Percentiles rank a stretch among this genome's conserved stretches.
phyloP scores from a whole-genome alignment of 2,888 invertebrate species.

The Julus scanicus region DNA sequence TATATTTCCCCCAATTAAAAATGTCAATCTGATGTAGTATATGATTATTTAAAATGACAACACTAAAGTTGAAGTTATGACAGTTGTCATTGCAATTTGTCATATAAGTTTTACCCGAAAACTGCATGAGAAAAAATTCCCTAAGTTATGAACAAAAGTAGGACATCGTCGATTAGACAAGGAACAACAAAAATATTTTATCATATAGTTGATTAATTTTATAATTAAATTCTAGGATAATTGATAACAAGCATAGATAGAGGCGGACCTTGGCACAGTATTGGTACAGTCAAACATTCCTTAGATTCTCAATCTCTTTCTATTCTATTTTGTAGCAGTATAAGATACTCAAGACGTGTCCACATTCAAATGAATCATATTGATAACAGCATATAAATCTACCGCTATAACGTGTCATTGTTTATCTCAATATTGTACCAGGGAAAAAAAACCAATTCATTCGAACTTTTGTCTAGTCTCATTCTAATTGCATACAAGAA shows the following conservation, averaged over 20 bases:
- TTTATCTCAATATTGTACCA: neutral
- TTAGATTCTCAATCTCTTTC: neutral
- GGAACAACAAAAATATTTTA: neutral
- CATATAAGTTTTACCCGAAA: neutral
- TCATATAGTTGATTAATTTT: neutral
- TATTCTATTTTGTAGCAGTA: neutral
- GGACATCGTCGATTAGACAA: neutral
- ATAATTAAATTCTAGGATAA: neutral
- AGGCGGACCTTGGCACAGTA: constrained; percentile 15
- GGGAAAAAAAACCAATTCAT: neutral
- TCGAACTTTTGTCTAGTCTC: neutral
- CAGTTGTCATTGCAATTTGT: too few species aligned
- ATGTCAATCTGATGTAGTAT: too few species aligned
- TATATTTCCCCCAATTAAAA: too few species aligned
- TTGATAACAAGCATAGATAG: neutral
- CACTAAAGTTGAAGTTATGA: too few species aligned
- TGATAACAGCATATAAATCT: too few species aligned
- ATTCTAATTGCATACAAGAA: neutral
- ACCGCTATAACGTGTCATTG: too few species aligned
- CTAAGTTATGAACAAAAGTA: neutral
- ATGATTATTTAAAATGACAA: too few species aligned
- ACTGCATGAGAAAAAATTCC: neutral
- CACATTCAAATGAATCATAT: too few species aligned
- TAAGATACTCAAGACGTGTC: too few species aligned
- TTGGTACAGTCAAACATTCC: neutral